Percentiles rank a stretch among this genome's conserved stretches.
These are phyloP conservation scores for Sarcophaga caerulescens DNA, from an alignment of 2,888 invertebrate species.

Conservation along the genomic window DNA sequence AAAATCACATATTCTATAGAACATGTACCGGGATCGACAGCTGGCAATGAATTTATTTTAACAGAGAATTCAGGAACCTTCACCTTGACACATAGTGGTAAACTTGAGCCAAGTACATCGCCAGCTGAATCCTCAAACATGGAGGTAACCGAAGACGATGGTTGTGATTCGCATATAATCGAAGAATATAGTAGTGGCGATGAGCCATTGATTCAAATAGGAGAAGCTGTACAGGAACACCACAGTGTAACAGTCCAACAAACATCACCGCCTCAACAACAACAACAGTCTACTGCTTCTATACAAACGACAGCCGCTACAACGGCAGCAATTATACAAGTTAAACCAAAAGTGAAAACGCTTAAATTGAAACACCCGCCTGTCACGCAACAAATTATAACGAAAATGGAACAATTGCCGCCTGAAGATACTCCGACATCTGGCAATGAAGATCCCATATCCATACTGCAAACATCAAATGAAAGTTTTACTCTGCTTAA, in stretches of 20 bases:
- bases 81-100: constrained; percentile 76
- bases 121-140: constrained; percentile 67
- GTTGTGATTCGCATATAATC: constrained; percentile 73
- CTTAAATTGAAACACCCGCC: constrained; percentile 59
- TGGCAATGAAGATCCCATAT: constrained; percentile 62
- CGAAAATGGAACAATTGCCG: constrained; percentile 56
- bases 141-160: constrained; percentile 73
- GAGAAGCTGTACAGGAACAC: constrained; percentile 38
- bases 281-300: constrained; percentile 36
- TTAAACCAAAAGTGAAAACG: constrained; percentile 70
- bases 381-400: constrained; percentile 32
- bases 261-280: constrained; percentile 12
- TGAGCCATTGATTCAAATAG: constrained; percentile 74
- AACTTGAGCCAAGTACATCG: constrained; percentile 71
- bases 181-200: constrained; percentile 73
- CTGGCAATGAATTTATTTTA: constrained; percentile 78
- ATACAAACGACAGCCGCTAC: constrained; percentile 10
- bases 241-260: constrained; percentile 44
- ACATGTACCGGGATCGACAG: constrained; percentile 76
- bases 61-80: constrained; percentile 79
- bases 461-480: constrained; percentile 70
- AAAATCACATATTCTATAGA: constrained; percentile 80
- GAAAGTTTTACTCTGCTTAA: constrained; percentile 66
- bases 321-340: constrained; percentile 68
- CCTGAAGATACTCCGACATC: constrained; percentile 68